Evolutionary conservation across 2,113 vertebrate species (phyloP).

Genomic region (Oncorhynchus mykiss): DNA sequence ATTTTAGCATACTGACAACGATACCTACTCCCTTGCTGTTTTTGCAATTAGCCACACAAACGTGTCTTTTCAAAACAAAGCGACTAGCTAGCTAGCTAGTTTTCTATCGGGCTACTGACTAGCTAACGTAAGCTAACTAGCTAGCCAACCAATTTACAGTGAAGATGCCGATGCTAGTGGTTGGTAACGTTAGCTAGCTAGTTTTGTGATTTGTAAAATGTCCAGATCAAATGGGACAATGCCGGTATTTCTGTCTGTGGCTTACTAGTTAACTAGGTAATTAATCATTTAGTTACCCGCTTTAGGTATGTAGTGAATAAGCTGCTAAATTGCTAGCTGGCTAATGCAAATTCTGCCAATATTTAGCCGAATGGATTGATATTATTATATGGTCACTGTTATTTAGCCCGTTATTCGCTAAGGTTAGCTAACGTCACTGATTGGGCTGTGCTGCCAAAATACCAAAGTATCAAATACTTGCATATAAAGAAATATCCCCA

Average conservation of each 20-base stretch:
- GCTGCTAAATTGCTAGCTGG: not conserved
- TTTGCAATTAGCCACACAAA: not conserved
- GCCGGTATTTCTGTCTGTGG: slow-evolving; percentile 1
- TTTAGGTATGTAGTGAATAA: no score
- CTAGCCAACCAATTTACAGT: not conserved
- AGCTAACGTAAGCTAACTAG: not conserved
- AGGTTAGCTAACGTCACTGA: no score
- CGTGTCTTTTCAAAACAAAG: not conserved
- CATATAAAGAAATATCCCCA: no score
- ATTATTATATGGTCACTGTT: not conserved
- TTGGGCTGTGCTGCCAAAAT: no score
- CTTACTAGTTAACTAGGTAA: slow-evolving; percentile 3
- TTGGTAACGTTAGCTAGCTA: not conserved
- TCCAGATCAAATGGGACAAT: slow-evolving; percentile 4
- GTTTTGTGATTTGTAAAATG: not conserved
- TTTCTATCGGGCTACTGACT: not conserved
- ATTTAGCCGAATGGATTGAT: not conserved
- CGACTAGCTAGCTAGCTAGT: not conserved
- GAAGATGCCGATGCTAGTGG: not conserved
- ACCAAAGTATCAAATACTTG: no score
- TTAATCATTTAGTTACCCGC: not conserved
- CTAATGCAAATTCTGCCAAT: not conserved
- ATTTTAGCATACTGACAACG: not conserved
- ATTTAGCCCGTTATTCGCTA: no score
- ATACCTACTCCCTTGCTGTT: not conserved